These are phyloP conservation scores for Thecophora atra DNA, from an alignment of 2,888 invertebrate genomes.

Conservation along the genomic window DNA sequence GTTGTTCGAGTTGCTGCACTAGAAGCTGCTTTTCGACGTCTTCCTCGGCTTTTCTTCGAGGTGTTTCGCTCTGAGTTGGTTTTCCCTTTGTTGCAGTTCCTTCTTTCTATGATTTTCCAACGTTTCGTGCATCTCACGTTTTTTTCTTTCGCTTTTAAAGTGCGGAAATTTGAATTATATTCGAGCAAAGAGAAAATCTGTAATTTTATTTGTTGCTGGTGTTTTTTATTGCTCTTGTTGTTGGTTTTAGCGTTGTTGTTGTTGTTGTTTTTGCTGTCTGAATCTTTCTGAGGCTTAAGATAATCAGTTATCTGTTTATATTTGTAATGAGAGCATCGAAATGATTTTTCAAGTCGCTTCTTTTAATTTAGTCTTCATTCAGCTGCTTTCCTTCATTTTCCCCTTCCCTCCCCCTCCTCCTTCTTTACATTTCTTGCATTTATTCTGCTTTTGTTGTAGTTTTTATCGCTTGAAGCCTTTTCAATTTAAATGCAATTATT, in stretches of 20 bases:
- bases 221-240: constrained; percentile 9
- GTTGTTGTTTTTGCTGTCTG: constrained; percentile 5
- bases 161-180: neutral
- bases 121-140: constrained; percentile 1
- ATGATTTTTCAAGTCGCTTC: neutral
- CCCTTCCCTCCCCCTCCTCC: neutral
- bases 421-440: neutral
- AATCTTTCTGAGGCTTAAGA: neutral
- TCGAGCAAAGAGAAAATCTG: constrained; percentile 12
- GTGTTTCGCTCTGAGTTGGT: neutral
- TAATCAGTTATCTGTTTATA: constrained; percentile 30
- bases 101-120: neutral
- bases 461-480: neutral
- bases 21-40: neutral
- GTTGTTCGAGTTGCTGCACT: neutral
- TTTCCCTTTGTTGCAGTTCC: neutral
- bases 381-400: neutral
- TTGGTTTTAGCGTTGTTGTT: neutral
- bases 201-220: constrained; percentile 8
- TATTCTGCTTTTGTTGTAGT: neutral
- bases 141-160: constrained; percentile 9
- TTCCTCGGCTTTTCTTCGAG: neutral
- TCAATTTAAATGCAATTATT: neutral
- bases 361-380: neutral
- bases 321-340: constrained; percentile 17